Base-by-base conservation (phyloP, 2,888 invertebrate species). In the Dryobotodes eremita region DNA sequence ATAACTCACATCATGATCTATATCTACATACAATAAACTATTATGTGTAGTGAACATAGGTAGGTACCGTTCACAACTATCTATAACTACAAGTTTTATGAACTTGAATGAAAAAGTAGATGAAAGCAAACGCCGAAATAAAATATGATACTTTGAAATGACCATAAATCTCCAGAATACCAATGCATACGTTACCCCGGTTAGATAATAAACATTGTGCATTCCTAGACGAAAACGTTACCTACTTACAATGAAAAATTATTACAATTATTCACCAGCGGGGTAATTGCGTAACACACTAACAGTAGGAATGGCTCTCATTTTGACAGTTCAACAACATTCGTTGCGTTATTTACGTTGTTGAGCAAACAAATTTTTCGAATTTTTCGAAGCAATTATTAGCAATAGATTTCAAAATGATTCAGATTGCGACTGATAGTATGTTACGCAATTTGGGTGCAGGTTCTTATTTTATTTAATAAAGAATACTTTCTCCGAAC, bases 171-270 rank as follows among this genome's bases (percentile, higher is more conserved):
- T 65, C 17, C 23, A 42, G 57, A 59, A 59, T 48, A 81, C 46
- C 17, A 57, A 69, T 42, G 59, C 26, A n/a, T n/a, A 53, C 59
- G 31, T 36, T 20, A 71, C 50, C 4, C 42, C 26, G 15, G 64
- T 53, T 23, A 53, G 61, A 77, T 46, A 80, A 81, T 46, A 81
- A 81, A 80, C 72, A 80, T n/a, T 57, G 23, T n/a, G 6, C n/a
- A 74, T 80, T 71, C 46, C 64, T 11, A 36, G 31, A 53, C 10
- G 48, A 75, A 75, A 50, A 69, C 50, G 10, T 57, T 26, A 62
- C 48, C 42, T 42, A 62, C 48, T 5, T 42, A 42, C 42, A 82
- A 57, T 62, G 48, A 75, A 81, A 82, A 46, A 59, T 59, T 31
- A 36, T 57, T 53, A 64, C 53, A 31, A 46, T 31, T 26, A 50